Percentiles rank a stretch among this genome's conserved stretches.
phyloP scores from a whole-genome alignment of 2,888 invertebrate species.

The Lottia gigantea region DNA sequence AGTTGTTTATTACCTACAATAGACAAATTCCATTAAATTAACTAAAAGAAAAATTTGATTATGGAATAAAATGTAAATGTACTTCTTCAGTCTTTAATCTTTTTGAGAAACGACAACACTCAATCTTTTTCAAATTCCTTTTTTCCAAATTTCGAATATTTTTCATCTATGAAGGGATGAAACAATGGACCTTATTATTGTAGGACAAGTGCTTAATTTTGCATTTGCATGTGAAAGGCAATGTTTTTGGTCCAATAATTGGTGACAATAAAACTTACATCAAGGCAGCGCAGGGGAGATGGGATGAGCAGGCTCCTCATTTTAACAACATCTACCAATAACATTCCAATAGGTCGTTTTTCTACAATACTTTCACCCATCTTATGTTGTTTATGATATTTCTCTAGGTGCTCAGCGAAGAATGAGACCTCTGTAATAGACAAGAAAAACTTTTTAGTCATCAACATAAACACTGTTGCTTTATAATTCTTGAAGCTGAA shows the following conservation, averaged over 20 bases:
- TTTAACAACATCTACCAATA: constrained; percentile 77
- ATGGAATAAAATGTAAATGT: too few relatives aligned
- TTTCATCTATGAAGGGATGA: too few relatives aligned
- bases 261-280: constrained; percentile 66
- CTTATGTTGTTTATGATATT: constrained; percentile 78
- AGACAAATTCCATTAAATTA: constrained; percentile 5
- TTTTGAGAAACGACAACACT: too few relatives aligned
- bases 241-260: too few relatives aligned
- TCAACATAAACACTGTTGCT: background rate
- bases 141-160: too few relatives aligned
- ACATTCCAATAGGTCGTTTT: constrained; percentile 79
- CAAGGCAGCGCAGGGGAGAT: constrained; percentile 78
- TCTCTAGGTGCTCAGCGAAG: constrained; percentile 77
- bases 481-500: too few relatives aligned
- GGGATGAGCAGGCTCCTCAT: constrained; percentile 81
- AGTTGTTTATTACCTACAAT: constrained; percentile 60
- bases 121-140: too few relatives aligned
- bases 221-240: too few relatives aligned
- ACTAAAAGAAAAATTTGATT: too few relatives aligned
- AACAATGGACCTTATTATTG: too few relatives aligned
- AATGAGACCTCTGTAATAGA: constrained; percentile 71
- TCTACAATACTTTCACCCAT: constrained; percentile 77
- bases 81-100: too few relatives aligned
- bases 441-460: background rate
- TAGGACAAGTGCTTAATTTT: too few relatives aligned